A percentile compares a stretch with the other conserved stretches of the same genome.
These are phyloP conservation scores for Cynopterus sphinx DNA, from an alignment of 2,797 vertebrate species.

Conservation along the genomic window DNA sequence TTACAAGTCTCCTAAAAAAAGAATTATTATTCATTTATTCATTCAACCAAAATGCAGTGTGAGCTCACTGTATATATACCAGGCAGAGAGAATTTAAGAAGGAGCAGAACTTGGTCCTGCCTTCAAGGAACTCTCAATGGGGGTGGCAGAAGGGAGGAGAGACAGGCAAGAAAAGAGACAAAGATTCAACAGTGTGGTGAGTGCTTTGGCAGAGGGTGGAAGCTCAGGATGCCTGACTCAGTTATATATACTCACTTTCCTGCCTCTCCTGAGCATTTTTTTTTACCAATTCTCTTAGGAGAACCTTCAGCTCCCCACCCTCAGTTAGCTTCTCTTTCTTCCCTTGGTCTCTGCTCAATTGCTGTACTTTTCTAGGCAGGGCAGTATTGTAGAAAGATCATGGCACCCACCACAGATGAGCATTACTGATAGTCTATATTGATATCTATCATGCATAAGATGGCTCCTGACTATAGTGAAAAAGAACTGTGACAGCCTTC, in stretches of 20 bases:
- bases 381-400: neutral
- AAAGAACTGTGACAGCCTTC: neutral
- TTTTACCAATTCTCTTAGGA: conserved; percentile 9
- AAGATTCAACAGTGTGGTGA: neutral
- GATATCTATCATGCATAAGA: neutral
- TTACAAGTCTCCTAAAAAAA: neutral
- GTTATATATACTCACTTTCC: neutral
- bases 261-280: neutral
- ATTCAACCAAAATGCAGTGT: conserved; percentile 19
- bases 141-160: neutral
- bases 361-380: neutral
- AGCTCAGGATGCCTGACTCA: neutral
- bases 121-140: neutral
- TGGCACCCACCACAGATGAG: neutral
- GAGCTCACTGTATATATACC: neutral
- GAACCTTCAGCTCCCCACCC: neutral
- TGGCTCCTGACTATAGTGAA: neutral
- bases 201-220: neutral
- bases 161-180: neutral
- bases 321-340: conserved; percentile 28
- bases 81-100: conserved; percentile 23
- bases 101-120: neutral
- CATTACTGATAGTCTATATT: neutral
- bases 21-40: conserved; percentile 28
- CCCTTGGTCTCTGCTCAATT: neutral